Evolutionary conservation across 64 coral and sea anemone genomes (phyloP).

Genomic region (Actinia tenebrosa): DNA sequence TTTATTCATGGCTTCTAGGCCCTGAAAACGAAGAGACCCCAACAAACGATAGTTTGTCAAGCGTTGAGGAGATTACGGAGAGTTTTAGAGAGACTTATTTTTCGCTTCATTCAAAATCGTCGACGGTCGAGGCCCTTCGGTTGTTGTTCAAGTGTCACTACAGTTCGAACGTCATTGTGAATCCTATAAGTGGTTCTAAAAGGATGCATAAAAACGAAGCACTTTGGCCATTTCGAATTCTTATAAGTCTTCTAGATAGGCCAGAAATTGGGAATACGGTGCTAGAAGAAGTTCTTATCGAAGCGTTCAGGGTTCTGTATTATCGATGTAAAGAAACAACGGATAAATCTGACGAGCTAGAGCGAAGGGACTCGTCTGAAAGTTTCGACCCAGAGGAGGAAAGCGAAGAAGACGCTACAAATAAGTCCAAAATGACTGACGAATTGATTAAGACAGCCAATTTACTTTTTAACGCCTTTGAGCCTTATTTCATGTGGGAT

Average conservation of each 20-base stretch:
- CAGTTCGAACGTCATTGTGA: not conserved
- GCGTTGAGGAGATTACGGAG: slow-evolving; percentile 46
- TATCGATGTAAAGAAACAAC: slow-evolving; percentile 34
- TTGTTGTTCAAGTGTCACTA: slow-evolving; percentile 24
- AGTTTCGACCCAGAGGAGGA: not conserved
- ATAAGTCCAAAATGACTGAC: slow-evolving; percentile 72
- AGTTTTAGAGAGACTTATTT: slow-evolving; percentile 49
- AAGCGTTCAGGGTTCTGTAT: slow-evolving; percentile 72
- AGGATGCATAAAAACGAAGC: slow-evolving; percentile 41
- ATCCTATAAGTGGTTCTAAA: slow-evolving; percentile 24
- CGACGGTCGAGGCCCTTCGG: slow-evolving; percentile 63
- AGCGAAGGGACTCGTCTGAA: slow-evolving; percentile 14
- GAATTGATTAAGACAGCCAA: slow-evolving; percentile 95
- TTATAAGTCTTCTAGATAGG: slow-evolving; percentile 80
- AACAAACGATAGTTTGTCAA: slow-evolving; percentile 59
- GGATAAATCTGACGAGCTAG: slow-evolving; percentile 35
- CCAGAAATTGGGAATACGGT: slow-evolving; percentile 87
- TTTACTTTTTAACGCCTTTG: slow-evolving; percentile 92
- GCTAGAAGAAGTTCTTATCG: slow-evolving; percentile 81
- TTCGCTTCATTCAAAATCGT: slow-evolving; percentile 33
- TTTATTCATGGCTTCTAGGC: slow-evolving; percentile 85
- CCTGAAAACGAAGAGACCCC: slow-evolving; percentile 3
- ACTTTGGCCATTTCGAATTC: slow-evolving; percentile 81
- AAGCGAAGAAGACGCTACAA: not conserved
- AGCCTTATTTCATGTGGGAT: slow-evolving; percentile 99